Evolutionary conservation across 1,140 invertebrate genomes (phyloP).

Genomic region (Dinothrombium tinctorium): DNA sequence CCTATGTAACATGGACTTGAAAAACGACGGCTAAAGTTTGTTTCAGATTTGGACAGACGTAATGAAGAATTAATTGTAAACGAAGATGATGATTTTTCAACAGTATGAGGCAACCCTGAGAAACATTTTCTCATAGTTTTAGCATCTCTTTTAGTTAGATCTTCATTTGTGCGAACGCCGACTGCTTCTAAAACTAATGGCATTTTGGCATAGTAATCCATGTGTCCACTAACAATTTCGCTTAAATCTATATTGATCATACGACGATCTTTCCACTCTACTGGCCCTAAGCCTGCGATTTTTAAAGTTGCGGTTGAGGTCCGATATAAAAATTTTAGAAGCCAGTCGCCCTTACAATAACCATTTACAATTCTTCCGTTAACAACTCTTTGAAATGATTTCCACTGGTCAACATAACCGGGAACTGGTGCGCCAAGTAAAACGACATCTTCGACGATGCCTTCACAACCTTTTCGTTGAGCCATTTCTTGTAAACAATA

Average conservation of each 20-base stretch:
- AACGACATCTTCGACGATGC: slow-evolving; percentile 43
- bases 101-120: not conserved
- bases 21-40: too few species aligned
- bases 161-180: slow-evolving; percentile 17
- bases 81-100: too few species aligned
- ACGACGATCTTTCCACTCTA: slow-evolving; percentile 28
- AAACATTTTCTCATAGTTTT: not conserved
- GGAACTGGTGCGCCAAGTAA: slow-evolving; percentile 40
- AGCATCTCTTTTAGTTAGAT: not conserved
- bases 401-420: slow-evolving; percentile 29
- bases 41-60: too few species aligned
- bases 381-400: slow-evolving; percentile 29
- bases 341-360: slow-evolving; percentile 35
- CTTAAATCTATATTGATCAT: slow-evolving; percentile 37
- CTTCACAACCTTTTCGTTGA: slow-evolving; percentile 27
- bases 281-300: slow-evolving; percentile 34
- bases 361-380: slow-evolving; percentile 39
- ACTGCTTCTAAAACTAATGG: slow-evolving; percentile 26
- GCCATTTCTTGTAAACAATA: slow-evolving; percentile 35
- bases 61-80: too few species aligned
- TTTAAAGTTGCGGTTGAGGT: slow-evolving; percentile 31
- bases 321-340: slow-evolving; percentile 39
- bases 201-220: slow-evolving; percentile 38
- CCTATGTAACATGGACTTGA: too few species aligned
- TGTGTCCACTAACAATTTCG: slow-evolving; percentile 31